Conservation (phyloP, 2,888 invertebrate species). For the Sphaeridia pumilis region DNA sequence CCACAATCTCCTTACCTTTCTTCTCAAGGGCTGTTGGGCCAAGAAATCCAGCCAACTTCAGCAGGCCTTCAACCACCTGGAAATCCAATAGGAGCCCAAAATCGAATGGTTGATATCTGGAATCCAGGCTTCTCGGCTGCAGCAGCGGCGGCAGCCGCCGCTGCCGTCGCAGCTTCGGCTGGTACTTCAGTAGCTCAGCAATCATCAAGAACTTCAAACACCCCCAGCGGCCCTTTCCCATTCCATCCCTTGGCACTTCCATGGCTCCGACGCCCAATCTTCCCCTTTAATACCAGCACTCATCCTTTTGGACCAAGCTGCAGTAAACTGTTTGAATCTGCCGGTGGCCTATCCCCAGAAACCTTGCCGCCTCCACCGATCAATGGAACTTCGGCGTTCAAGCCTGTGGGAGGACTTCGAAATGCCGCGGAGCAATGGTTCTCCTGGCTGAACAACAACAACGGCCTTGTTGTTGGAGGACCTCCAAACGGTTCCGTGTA, state of each 20-base stretch:
- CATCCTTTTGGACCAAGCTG: conserved; percentile 33
- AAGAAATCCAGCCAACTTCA: not conserved
- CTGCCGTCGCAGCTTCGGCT: conserved; percentile 4
- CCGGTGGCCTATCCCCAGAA: not conserved
- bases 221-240: conserved; percentile 19
- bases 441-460: conserved; percentile 31
- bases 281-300: conserved; percentile 36
- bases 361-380: conserved; percentile 22
- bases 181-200: conserved; percentile 12
- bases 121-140: conserved; percentile 27
- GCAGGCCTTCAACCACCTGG: conserved; percentile 5
- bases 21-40: not conserved
- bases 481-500: too few relatives aligned
- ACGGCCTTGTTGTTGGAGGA: conserved; percentile 11
- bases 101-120: conserved; percentile 27
- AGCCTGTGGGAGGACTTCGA: conserved; percentile 10
- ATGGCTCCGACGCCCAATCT: conserved; percentile 33
- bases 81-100: too few relatives aligned
- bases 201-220: conserved; percentile 8
- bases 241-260: conserved; percentile 34
- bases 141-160: conserved; percentile 6
- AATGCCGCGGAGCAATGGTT: conserved; percentile 28
- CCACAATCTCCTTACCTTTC: too few relatives aligned
- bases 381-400: conserved; percentile 2
- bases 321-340: conserved; percentile 20